Evolutionary conservation across 2,113 vertebrate genomes (phyloP), one percentile per base, ranked within the genome.

Genomic region (Centropus unirufus): DNA sequence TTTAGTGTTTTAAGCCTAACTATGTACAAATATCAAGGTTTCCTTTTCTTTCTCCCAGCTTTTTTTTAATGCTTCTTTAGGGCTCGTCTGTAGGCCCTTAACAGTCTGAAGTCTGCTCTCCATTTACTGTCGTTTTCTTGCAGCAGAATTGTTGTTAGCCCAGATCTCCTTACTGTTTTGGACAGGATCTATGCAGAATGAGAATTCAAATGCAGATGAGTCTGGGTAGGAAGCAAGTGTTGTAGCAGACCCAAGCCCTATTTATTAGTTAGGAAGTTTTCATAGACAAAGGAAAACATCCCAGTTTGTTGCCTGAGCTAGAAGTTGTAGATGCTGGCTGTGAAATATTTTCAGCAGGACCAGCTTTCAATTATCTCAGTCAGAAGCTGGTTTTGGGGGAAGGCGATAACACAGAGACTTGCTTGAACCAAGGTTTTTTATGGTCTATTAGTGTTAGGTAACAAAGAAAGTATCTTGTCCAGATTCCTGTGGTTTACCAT

Each of bases 311-410:
- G 32, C 39, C 26, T 64, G 30, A 16, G 30, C 34, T 57, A 69
- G 70, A 92, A 8, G 1, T 34, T 86, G 36, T 49, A 83, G 81
- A 66, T 40, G 8, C 36, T 69, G 81, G 26, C 83, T 92, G 30
- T 95, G 16, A 3, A 6, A 63, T 89, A 80, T 91, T 95, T 73
- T 87, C 77, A 81, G 69, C 84, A 92, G 87, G 55, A 89, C 72
- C 59, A 90, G 30, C 83, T 88, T 96, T 89, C 90, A 90, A 62
- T 92, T 91, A 93, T 92, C 87, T 96, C 76, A 14, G 17, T 93
- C 83, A 88, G 22, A 55, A 95, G 73, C 67, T 91, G 59, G 1
- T 47, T 57, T 82, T 47, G 30, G 68, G 32, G 32, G 78, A 90
- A 95, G 83, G 21, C 94, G 63, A 26, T 58, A 70, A 76, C 51